Evolutionary conservation across 2,888 invertebrate species (phyloP).

Genomic region (Caenorhabditis japonica): DNA sequence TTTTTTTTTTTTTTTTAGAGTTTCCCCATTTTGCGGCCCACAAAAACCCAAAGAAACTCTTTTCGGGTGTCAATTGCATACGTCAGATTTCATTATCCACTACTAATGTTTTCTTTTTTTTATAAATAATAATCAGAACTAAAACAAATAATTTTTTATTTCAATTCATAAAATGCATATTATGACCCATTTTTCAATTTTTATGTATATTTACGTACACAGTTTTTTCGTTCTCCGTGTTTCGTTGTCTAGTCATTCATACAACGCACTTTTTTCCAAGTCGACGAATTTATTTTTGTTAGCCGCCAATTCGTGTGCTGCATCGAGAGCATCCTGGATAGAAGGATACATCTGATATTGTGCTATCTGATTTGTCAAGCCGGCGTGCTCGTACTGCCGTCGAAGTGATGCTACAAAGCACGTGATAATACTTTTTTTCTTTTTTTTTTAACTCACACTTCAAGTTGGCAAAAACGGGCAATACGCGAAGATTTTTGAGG

Average conservation of each 20-base stretch:
- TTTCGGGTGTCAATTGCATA: slow-evolving; percentile 38
- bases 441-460: slow-evolving; percentile 31
- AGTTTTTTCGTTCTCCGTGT: neutral
- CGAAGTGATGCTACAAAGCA: slow-evolving; percentile 53
- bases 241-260: neutral
- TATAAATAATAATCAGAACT: too few species aligned
- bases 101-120: neutral
- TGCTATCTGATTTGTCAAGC: slow-evolving; percentile 42
- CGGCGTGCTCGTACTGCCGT: slow-evolving; percentile 55
- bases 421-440: neutral
- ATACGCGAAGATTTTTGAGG: slow-evolving; percentile 38
- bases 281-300: too few species aligned
- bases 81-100: slow-evolving; percentile 1
- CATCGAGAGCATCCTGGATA: slow-evolving; percentile 50
- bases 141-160: too few species aligned
- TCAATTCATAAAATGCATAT: neutral
- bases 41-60: slow-evolving; percentile 21
- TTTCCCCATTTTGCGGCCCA: slow-evolving; percentile 35
- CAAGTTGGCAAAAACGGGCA: slow-evolving; percentile 59
- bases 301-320: slow-evolving; percentile 33
- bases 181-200: neutral
- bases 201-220: neutral
- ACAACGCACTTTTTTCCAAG: slow-evolving; percentile 6
- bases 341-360: slow-evolving; percentile 55
- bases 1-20: too few species aligned